Percentiles rank a stretch among this genome's conserved stretches.
These are phyloP conservation scores for Trachelus troglodyta DNA, from an alignment of 2,888 invertebrate species.

Conservation along the genomic window DNA sequence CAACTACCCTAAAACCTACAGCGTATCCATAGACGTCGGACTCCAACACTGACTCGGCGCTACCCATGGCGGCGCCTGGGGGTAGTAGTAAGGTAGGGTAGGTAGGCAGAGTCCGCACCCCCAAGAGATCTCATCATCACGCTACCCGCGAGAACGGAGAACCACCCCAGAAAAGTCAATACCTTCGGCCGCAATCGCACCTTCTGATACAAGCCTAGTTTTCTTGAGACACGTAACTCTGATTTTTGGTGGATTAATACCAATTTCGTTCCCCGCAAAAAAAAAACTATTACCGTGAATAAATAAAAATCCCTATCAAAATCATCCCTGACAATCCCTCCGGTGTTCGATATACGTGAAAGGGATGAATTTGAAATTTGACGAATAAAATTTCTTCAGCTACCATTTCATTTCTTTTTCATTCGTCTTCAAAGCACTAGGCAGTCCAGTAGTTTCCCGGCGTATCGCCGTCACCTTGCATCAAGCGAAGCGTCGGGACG, in stretches of 20 bases:
- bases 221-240: too few relatives aligned
- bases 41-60: slow-evolving; percentile 13
- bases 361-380: background rate
- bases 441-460: slow-evolving; percentile 34
- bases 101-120: slow-evolving; percentile 28
- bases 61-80: slow-evolving; percentile 19
- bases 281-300: slow-evolving; percentile 15
- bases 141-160: slow-evolving; percentile 33
- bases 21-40: slow-evolving; percentile 12
- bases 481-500: slow-evolving; percentile 52
- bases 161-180: slow-evolving; percentile 49
- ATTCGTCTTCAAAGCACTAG: slow-evolving; percentile 14
- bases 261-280: slow-evolving; percentile 22
- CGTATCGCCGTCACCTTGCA: slow-evolving; percentile 56
- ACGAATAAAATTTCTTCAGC: slow-evolving; percentile 26
- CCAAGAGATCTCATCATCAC: slow-evolving; percentile 50
- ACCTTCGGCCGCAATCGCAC: slow-evolving; percentile 45
- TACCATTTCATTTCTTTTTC: slow-evolving; percentile 4
- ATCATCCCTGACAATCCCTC: background rate
- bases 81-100: slow-evolving; percentile 12
- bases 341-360: background rate
- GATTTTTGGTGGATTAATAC: slow-evolving; percentile 14
- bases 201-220: slow-evolving; percentile 17
- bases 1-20: background rate
- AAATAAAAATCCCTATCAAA: slow-evolving; percentile 19